These are phyloP conservation scores for Protobothrops mucrosquamatus DNA, from an alignment of 2,113 vertebrate species.

Conservation along the genomic window DNA sequence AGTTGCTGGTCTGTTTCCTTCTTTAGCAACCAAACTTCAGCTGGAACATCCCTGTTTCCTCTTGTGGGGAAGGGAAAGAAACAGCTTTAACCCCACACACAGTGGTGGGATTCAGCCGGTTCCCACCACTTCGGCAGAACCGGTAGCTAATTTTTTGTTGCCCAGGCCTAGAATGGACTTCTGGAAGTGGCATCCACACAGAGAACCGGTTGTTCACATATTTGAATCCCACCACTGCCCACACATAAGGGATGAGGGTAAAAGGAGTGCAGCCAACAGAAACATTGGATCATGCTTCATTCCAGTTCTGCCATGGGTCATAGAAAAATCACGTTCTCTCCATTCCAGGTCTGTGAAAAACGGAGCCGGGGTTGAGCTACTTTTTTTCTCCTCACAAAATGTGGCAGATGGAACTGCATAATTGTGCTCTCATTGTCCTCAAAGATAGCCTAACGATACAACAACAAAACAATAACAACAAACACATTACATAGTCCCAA, in stretches of 20 bases:
- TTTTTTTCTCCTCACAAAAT: background rate
- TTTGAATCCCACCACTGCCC: no score
- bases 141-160: no score
- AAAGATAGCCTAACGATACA: background rate
- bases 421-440: background rate
- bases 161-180: no score
- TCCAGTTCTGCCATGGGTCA: background rate
- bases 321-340: background rate
- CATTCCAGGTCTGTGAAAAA: background rate
- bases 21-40: background rate
- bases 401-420: background rate
- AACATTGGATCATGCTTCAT: no score
- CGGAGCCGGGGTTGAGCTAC: background rate
- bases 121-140: no score
- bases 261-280: background rate
- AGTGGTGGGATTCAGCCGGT: no score
- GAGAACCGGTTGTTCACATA: no score
- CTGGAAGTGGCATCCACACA: no score
- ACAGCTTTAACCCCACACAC: background rate
- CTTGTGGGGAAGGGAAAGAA: slow-evolving; percentile 51
- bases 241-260: background rate
- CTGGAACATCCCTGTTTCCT: background rate
- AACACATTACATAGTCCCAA: background rate
- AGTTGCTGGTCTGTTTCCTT: background rate
- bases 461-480: background rate